Base-by-base conservation (phyloP, 1,140 invertebrate species). In the Rhizoglyphus robini region DNA sequence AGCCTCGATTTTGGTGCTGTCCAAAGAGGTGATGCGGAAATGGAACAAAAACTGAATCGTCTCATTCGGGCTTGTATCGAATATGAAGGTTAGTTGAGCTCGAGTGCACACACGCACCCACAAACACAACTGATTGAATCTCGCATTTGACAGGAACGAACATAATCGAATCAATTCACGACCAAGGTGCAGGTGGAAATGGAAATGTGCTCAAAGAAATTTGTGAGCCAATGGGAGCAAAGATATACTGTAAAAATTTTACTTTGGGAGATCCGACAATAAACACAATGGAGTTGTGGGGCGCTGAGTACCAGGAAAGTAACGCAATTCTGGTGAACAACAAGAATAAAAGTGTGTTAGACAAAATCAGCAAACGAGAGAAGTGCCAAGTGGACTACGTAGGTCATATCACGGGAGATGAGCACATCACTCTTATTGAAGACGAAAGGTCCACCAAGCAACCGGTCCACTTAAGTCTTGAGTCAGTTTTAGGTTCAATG, bases 201-300 rank as follows among this genome's bases (percentile, higher is more conserved):
- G 95, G 92, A 18, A 99, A 99, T 76, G 94, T 98, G 0, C 73
- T 99, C 15, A 98, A 98, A 74, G 95, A 99, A 77, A 76, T 99
- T 2, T 90, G 92, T 0, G 93, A 98, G 71, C 92, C 92, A 0
- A 82, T 83, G 8, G 95, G 95, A 34, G 95, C 93, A 0, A 81
- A 93, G 0, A 93, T 99, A 54, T 89, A 87, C 70, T 85, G 87
- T 0, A 84, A 87, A 63, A 82, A 83, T 71, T 95, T 98, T 74
- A 84, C 91, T 68, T 76, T 98, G 11, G 95, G 93, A 8, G 95
- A 98, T 79, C 88, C 90, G 0, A 96, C 90, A 8, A 86, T 98
- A 15, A 93, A 84, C 57, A 85, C 90, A 0, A 74, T 96, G 63
- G 95, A 98, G 74, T 75, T 98, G 4, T 98, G 95, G 95, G 93